Evolutionary conservation across 2,113 vertebrate species (phyloP).

Genomic region (Callocephalon fimbriatum): DNA sequence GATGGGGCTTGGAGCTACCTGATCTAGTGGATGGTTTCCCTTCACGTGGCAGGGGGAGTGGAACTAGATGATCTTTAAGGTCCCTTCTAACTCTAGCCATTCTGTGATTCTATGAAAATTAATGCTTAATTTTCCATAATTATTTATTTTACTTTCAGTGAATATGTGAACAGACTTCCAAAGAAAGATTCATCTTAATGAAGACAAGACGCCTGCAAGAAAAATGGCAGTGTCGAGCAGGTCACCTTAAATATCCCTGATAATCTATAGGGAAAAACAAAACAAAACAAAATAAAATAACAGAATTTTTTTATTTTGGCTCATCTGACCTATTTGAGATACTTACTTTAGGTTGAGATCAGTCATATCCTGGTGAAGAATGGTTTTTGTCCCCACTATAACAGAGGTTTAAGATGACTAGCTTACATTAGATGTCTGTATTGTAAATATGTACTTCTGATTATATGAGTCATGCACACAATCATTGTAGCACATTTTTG

Average conservation of each 20-base stretch:
- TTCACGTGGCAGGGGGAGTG: background rate
- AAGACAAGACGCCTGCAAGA: background rate
- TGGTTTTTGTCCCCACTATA: accelerated
- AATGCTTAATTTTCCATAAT: background rate
- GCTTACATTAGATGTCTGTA: background rate
- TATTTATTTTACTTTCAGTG: background rate
- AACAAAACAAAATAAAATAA: background rate
- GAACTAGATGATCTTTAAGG: background rate
- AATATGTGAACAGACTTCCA: background rate
- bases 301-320: background rate
- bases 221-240: background rate
- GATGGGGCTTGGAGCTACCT: too few species aligned
- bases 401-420: background rate
- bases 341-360: background rate
- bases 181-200: background rate
- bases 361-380: background rate
- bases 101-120: background rate
- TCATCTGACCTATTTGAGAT: background rate
- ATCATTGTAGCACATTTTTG: background rate
- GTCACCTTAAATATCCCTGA: background rate
- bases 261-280: background rate
- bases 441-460: background rate
- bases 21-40: background rate
- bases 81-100: background rate
- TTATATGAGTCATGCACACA: background rate